Conservation (phyloP, 2,113 vertebrate species). For the Hyperopisus bebe region DNA sequence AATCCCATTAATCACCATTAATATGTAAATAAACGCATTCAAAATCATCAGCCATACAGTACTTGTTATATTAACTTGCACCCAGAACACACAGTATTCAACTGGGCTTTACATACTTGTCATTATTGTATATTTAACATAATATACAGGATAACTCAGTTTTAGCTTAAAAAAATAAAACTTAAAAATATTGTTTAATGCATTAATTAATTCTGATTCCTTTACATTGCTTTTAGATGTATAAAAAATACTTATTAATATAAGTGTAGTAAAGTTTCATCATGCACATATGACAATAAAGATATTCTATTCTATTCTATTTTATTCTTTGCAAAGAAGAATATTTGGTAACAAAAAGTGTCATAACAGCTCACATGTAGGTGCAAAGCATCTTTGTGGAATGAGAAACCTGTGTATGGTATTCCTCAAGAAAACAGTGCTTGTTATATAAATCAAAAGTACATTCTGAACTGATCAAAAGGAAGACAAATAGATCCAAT, state of each 20-base stretch:
- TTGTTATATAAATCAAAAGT: slow-evolving; percentile 54
- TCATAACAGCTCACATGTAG: slow-evolving; percentile 32
- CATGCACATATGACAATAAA: background rate
- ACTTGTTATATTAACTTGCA: background rate
- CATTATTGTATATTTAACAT: background rate
- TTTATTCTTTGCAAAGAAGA: no score
- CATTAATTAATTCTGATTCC: background rate
- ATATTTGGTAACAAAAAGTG: background rate
- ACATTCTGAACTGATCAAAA: slow-evolving; percentile 56
- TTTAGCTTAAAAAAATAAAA: background rate
- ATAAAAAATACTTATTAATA: background rate
- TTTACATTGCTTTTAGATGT: background rate
- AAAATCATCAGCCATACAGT: background rate
- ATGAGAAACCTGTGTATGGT: slow-evolving; percentile 19
- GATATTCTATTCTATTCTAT: background rate
- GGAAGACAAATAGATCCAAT: slow-evolving; percentile 58
- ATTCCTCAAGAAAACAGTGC: slow-evolving; percentile 45
- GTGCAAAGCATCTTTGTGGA: slow-evolving; percentile 27
- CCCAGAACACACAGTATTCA: background rate
- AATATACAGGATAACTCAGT: background rate
- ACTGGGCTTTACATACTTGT: background rate
- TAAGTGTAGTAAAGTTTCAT: background rate
- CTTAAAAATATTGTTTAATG: background rate
- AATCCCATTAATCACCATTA: background rate
- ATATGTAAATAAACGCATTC: background rate